Conservation (phyloP, 2,797 vertebrate genomes). For the Chelmon rostratus region DNA sequence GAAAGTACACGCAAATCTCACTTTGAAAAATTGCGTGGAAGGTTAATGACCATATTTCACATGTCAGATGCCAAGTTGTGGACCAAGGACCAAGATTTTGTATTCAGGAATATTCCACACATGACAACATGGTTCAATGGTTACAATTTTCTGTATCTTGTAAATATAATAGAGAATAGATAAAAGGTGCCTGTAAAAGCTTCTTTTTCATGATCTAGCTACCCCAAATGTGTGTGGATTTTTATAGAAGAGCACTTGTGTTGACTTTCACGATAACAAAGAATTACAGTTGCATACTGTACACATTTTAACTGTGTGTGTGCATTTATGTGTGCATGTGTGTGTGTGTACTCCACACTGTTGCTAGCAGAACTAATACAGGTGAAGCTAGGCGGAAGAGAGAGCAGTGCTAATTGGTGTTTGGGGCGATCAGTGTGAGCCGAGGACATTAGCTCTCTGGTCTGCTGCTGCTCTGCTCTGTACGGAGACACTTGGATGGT, state of each 20-base stretch:
- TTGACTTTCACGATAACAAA: not conserved
- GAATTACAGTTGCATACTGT: not conserved
- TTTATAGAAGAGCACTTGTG: not conserved
- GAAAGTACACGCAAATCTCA: not conserved
- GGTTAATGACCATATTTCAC: not conserved
- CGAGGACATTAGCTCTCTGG: conserved; percentile 11
- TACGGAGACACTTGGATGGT: conserved; percentile 22
- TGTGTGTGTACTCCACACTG: not conserved
- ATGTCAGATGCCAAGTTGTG: not conserved
- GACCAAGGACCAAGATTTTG: not conserved
- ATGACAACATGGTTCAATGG: not conserved
- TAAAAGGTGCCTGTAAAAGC: not conserved
- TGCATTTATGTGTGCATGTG: not conserved
- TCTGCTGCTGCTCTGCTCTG: conserved; percentile 41
- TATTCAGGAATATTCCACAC: not conserved
- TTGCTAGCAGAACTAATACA: conserved; percentile 28
- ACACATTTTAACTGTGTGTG: not conserved
- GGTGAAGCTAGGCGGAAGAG: conserved; percentile 32
- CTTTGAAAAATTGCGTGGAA: not conserved
- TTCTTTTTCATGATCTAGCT: conserved; percentile 4
- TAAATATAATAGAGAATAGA: not conserved
- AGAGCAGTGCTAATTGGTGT: conserved; percentile 50
- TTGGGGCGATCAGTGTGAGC: conserved; percentile 49
- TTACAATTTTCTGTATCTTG: not conserved
- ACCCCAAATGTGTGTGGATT: not conserved